phyloP scores from a whole-genome alignment of 1,140 invertebrate species.

The Aphis craccivora region DNA sequence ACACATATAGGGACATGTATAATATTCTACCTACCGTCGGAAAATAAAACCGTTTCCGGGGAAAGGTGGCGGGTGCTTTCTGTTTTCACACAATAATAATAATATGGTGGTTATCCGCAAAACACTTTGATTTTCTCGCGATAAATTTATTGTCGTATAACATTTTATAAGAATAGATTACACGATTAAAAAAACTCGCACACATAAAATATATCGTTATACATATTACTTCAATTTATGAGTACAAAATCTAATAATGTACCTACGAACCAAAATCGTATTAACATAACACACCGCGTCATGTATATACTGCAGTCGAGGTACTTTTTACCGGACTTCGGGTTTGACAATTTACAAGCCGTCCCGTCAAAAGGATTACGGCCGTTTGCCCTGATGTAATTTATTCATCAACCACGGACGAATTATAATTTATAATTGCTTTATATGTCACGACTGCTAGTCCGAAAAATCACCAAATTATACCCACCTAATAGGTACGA shows the following conservation, averaged over 20 bases:
- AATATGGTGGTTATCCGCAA: too few species aligned
- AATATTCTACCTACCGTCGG: not conserved
- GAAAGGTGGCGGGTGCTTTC: not conserved
- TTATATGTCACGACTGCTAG: too few species aligned
- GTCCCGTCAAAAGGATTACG: not conserved
- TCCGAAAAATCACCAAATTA: not conserved
- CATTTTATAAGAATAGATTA: too few species aligned
- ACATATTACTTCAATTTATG: not conserved
- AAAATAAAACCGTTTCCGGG: not conserved
- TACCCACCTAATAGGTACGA: not conserved
- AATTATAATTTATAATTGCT: constrained; percentile 28
- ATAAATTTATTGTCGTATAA: too few species aligned
- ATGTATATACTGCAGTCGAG: too few species aligned
- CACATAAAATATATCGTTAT: not conserved
- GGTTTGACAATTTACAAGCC: not conserved
- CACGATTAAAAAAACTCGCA: not conserved
- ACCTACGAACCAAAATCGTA: not conserved
- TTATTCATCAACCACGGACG: not conserved
- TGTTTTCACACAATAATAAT: not conserved
- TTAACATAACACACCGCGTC: not conserved
- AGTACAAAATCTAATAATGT: not conserved
- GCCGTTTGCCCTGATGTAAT: not conserved
- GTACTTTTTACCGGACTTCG: not conserved
- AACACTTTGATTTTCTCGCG: too few species aligned
- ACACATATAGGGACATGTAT: not conserved